Base-by-base conservation (phyloP, 2,888 invertebrate species). In the Meteorus cinctellus region DNA sequence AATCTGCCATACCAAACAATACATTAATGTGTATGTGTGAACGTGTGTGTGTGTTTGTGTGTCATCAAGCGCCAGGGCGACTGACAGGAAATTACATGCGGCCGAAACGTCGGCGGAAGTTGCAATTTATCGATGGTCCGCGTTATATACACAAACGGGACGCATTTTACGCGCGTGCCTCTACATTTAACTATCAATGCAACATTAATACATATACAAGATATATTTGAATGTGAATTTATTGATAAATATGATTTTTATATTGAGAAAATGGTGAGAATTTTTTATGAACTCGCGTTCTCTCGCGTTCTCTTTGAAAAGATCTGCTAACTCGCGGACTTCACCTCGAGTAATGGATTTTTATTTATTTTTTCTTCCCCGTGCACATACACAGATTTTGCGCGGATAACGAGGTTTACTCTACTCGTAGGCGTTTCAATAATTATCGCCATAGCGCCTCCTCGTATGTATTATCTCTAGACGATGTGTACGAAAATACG, bases 71-170 rank as follows among this genome's bases (percentile, higher is more conserved):
- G 77, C 76, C 80, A 78, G 80, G 76, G 72, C 72, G 72, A 76
- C 84, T 84, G 79, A 82, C 88, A 88, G 89, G 89, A 89, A 89
- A 89, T 89, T 89, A 87, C 86, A 81, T 81, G 81, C 86, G 86
- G 85, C 86, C 86, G 86, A 88, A 88, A 86, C 87, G 85, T 82
- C 84, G 78, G 79, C 83, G 89, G 88, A 89, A 89, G 87, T 88
- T 80, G 85, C 88, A 88, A 89, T 89, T 89, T 89, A 89, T 89
- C 89, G 88, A 87, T 87, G 76, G 51, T n/a, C 76, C 60, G 76
- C 62, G 29, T 59, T 59, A 41, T 59, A 48, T 75, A 48, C 60
- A 66, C 72, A 72, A 60, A 72, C 60, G 41, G 29, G 65, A 59
- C 72, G 45, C 67, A 55, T 31, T 48, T 29, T 59, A 59, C 55